A percentile compares a stretch with the other conserved stretches of the same genome.
phyloP scores from a whole-genome alignment of 2,888 invertebrate genomes.

The Myathropa florea region DNA sequence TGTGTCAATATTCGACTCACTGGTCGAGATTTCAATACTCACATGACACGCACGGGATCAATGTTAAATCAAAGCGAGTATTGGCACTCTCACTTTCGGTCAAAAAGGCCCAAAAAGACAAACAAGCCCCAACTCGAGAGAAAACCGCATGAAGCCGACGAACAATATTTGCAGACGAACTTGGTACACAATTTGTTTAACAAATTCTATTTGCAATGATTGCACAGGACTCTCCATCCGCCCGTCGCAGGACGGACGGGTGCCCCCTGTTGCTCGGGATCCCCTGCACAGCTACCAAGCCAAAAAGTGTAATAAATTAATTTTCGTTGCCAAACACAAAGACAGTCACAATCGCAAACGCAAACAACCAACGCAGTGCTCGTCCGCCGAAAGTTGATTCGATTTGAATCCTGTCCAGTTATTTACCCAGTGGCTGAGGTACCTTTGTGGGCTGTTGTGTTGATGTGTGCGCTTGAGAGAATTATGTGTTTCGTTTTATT shows the following conservation, averaged over 20 bases:
- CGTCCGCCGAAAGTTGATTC: constrained; percentile 5
- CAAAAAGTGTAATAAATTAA: constrained; percentile 13
- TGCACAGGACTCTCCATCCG: not conserved
- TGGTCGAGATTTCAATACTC: too few relatives aligned
- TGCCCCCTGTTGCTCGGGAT: not conserved
- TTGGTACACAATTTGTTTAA: constrained; percentile 9
- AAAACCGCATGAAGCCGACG: not conserved
- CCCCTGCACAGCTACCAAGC: not conserved
- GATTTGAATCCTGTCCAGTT: constrained; percentile 24
- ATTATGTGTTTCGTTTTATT: not conserved
- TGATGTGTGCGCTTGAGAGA: not conserved
- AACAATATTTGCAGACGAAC: constrained; percentile 14
- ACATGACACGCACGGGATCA: too few relatives aligned
- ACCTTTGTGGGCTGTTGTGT: not conserved
- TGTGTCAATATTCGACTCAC: too few relatives aligned
- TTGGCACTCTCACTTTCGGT: too few relatives aligned
- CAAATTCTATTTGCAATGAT: constrained; percentile 9
- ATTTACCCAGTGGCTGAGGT: not conserved
- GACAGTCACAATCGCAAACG: not conserved
- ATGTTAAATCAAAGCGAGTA: too few relatives aligned
- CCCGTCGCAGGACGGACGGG: too few relatives aligned
- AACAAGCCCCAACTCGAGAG: too few relatives aligned
- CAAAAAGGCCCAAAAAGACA: too few relatives aligned
- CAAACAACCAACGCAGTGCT: not conserved
- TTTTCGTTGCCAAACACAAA: constrained; percentile 14